Base-by-base conservation (phyloP, 2,888 invertebrate species). In the Aporophyla lueneburgensis region DNA sequence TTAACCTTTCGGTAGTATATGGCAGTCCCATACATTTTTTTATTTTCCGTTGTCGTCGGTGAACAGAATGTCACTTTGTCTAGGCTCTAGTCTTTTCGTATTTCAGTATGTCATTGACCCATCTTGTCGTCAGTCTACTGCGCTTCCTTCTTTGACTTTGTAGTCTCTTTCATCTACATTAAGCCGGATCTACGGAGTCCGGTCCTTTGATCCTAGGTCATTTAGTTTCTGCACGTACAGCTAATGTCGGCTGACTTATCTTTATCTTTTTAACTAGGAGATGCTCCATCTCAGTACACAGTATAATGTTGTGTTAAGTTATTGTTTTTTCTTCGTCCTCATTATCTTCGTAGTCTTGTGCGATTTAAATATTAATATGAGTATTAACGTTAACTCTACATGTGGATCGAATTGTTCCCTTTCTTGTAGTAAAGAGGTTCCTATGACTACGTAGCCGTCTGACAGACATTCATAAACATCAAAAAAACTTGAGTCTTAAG, bases 221-320 rank as follows among this genome's bases (percentile, higher is more conserved):
- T 51, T 74, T 14, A 80, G 74, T 74, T 74, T 67, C 61, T 61
- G 66, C 80, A 80, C 78, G 66, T 67, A 56, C 61, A 54, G 54
- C 24, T 6, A 49, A 21, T 40, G 63, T 59, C 24, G 33, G 43
- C 16, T 43, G 66, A 61, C 24, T 76, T 59, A 75, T 76, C 53
- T 46, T 9, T 12, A 61, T 49, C 53, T n/a, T 14, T 51, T 59
- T 10, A 27, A n/a, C 21, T 1, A 24, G 24, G 59, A 67, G 33
- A 54, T 62, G 24, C 21, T 40, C 10, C 19, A n/a, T 61, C 16
- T 61, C 4, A 58, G 75, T 27, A 49, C n/a, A n/a, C n/a, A 21
- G 10, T 19, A 24, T 53, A 46, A 27, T 21, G 16, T 58, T 56
- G 0, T 53, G 27, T 21, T 53, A 33, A 33, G 58, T 46, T 61